Conservation (phyloP, 1,140 invertebrate species). For the Pygmarrhopalites habei region DNA sequence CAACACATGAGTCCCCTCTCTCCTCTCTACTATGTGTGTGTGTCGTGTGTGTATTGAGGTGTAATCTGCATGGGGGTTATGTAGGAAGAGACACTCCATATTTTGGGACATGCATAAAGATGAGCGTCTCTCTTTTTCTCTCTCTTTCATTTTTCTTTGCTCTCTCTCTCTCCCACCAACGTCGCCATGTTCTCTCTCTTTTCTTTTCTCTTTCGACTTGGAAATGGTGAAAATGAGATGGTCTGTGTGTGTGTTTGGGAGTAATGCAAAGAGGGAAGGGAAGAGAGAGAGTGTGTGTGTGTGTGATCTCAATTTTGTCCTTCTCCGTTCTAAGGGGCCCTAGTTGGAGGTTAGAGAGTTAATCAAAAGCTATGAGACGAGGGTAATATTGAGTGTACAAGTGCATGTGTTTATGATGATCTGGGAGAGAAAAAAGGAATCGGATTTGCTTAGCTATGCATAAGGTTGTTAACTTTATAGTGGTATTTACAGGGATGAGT, state of each 20-base stretch:
- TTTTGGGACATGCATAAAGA: too few species aligned
- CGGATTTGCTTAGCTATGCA: conserved; percentile 35
- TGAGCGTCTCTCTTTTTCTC: too few species aligned
- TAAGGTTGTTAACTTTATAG: conserved; percentile 38
- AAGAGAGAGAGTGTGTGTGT: too few species aligned
- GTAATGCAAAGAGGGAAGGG: too few species aligned
- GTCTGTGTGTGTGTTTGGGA: neutral
- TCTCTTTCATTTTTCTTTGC: neutral
- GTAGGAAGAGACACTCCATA: too few species aligned
- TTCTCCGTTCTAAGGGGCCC: neutral
- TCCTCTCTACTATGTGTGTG: too few species aligned
- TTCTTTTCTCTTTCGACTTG: conserved; percentile 8
- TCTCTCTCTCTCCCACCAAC: neutral
- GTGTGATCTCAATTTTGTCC: too few species aligned
- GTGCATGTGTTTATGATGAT: conserved; percentile 27
- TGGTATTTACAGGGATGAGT: conserved; percentile 37
- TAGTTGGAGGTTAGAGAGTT: conserved; percentile 4
- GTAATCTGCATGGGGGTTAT: too few species aligned
- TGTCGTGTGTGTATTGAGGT: too few species aligned
- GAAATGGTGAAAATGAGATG: conserved; percentile 12
- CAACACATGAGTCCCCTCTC: too few species aligned
- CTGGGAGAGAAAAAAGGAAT: conserved; percentile 11
- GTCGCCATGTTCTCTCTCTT: too few species aligned
- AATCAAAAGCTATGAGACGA: conserved; percentile 20
- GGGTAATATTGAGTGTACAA: conserved; percentile 1